These are phyloP conservation scores for Dromius quadrimaculatus DNA, from an alignment of 2,888 invertebrate species.

Conservation along the genomic window DNA sequence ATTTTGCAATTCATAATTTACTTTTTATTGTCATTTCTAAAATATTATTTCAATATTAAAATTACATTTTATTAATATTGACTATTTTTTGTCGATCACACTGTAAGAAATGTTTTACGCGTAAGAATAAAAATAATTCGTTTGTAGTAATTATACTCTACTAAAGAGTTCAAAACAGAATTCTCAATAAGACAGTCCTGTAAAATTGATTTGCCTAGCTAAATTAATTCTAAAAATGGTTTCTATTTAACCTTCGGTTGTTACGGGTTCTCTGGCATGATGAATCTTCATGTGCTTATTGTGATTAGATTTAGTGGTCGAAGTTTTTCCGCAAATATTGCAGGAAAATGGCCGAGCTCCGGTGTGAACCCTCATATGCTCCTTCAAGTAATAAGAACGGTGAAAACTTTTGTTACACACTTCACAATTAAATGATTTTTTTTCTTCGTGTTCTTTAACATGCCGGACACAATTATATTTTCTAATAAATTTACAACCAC, in stretches of 20 bases:
- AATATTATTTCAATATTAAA: too few relatives aligned
- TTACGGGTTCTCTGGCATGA: slow-evolving; percentile 88
- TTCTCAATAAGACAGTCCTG: background rate
- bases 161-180: slow-evolving; percentile 6
- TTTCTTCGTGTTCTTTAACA: slow-evolving; percentile 85
- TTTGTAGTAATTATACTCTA: slow-evolving; percentile 1
- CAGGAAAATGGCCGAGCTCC: slow-evolving; percentile 85
- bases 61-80: too few relatives aligned
- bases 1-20: too few relatives aligned
- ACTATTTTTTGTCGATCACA: too few relatives aligned
- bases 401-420: slow-evolving; percentile 89
- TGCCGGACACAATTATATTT: slow-evolving; percentile 91
- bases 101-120: too few relatives aligned
- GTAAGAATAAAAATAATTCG: slow-evolving; percentile 4
- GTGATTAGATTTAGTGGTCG: slow-evolving; percentile 90
- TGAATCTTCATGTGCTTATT: slow-evolving; percentile 92
- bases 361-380: slow-evolving; percentile 88
- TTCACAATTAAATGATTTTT: slow-evolving; percentile 80
- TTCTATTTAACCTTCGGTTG: slow-evolving; percentile 77
- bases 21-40: too few relatives aligned
- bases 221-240: slow-evolving; percentile 1
- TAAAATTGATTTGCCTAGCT: background rate
- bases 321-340: slow-evolving; percentile 90
- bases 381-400: slow-evolving; percentile 87
- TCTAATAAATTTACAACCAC: slow-evolving; percentile 89